Percentiles rank a stretch among this genome's conserved stretches.
These are phyloP conservation scores for Corydoras maculifer DNA, from an alignment of 2,113 vertebrate species.

Conservation along the genomic window DNA sequence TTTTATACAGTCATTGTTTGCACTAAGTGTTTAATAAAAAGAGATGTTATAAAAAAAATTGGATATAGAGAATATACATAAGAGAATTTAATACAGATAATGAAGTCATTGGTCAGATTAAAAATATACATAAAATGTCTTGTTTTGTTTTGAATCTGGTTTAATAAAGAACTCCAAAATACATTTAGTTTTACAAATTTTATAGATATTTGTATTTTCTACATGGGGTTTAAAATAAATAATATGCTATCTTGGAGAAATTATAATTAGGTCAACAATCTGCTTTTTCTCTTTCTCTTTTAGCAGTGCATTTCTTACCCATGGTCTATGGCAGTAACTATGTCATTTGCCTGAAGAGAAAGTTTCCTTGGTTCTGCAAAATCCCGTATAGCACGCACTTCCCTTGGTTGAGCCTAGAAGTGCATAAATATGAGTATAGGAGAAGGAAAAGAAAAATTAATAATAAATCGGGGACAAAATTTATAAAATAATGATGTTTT, in stretches of 20 bases:
- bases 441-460: neutral
- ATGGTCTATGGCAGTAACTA: slow-evolving; percentile 75
- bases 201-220: no score
- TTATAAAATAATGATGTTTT: no score
- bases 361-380: slow-evolving; percentile 72
- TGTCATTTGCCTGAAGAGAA: slow-evolving; percentile 62
- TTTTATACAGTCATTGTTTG: no score
- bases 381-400: slow-evolving; percentile 65
- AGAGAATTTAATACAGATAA: no score
- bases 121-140: neutral
- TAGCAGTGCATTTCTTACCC: slow-evolving; percentile 51
- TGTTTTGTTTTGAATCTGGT: neutral
- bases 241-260: slow-evolving; percentile 13
- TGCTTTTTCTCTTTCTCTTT: neutral
- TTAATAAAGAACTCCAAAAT: no score
- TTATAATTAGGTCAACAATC: slow-evolving; percentile 39
- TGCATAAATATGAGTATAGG: neutral
- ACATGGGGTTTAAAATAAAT: neutral
- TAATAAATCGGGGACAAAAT: no score
- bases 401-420: slow-evolving; percentile 70
- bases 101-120: no score
- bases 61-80: no score
- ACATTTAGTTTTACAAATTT: no score
- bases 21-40: no score
- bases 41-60: no score